A percentile compares a stretch with the other conserved stretches of the same genome.
Evolutionary conservation across 2,888 invertebrate genomes (phyloP).

Genomic region (Amorpha juglandis): DNA sequence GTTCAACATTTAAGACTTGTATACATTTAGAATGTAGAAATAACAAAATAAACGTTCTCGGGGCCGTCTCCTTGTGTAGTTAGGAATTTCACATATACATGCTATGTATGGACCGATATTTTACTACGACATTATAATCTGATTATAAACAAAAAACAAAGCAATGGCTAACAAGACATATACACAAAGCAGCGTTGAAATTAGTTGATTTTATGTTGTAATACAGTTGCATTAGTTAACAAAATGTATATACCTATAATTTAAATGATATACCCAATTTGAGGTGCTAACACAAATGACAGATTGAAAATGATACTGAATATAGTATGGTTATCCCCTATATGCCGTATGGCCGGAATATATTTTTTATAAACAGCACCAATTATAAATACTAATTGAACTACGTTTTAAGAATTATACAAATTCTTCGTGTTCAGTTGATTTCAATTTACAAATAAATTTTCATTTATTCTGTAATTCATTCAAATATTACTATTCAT

Average conservation of each 20-base stretch:
- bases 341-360: too few relatives aligned
- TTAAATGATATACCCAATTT: too few relatives aligned
- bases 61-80: conserved; percentile 4
- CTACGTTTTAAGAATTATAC: not conserved
- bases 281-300: too few relatives aligned
- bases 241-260: too few relatives aligned
- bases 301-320: too few relatives aligned
- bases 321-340: too few relatives aligned
- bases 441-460: not conserved
- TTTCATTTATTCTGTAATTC: not conserved
- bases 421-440: not conserved
- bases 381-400: not conserved
- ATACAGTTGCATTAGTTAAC: too few relatives aligned
- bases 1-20: conserved; percentile 86
- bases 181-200: not conserved
- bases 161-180: not conserved
- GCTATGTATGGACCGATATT: conserved; percentile 6
- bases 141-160: not conserved
- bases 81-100: not conserved
- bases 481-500: not conserved
- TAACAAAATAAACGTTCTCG: conserved; percentile 15
- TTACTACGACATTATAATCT: not conserved
- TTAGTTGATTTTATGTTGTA: too few relatives aligned
- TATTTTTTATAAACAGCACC: too few relatives aligned
- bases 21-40: conserved; percentile 4